Evolutionary conservation across 2,888 invertebrate species (phyloP).

Genomic region (Steinernema scapterisci): DNA sequence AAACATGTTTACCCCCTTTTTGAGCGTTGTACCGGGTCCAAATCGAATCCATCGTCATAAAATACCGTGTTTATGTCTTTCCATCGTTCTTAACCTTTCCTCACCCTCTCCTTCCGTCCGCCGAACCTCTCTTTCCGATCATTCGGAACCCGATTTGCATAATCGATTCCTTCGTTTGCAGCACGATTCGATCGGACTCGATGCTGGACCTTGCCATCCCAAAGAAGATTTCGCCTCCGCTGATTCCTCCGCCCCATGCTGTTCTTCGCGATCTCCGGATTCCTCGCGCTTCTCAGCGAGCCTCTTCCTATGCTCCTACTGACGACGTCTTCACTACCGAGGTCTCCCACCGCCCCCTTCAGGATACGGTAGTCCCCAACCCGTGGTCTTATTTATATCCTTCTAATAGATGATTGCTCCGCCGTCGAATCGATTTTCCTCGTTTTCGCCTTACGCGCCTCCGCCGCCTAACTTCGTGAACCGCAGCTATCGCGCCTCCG

Average conservation of each 20-base stretch:
- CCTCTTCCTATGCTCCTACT: background rate
- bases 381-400: background rate
- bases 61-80: too few species aligned
- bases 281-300: background rate
- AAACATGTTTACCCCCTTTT: too few species aligned
- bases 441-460: background rate
- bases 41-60: too few species aligned
- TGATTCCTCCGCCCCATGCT: background rate
- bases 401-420: background rate
- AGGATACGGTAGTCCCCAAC: background rate
- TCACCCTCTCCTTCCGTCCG: too few species aligned
- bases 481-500: background rate
- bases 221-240: background rate
- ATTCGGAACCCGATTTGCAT: background rate
- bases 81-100: too few species aligned
- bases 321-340: slow-evolving; percentile 11
- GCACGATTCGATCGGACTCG: slow-evolving; percentile 27
- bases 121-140: background rate
- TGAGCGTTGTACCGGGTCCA: too few species aligned
- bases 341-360: background rate
- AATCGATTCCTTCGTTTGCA: background rate
- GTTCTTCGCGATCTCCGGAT: background rate
- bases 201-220: slow-evolving; percentile 20
- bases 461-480: background rate
- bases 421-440: background rate